Evolutionary conservation across 2,113 vertebrate species (phyloP).

Genomic region (Carettochelys insculpta): DNA sequence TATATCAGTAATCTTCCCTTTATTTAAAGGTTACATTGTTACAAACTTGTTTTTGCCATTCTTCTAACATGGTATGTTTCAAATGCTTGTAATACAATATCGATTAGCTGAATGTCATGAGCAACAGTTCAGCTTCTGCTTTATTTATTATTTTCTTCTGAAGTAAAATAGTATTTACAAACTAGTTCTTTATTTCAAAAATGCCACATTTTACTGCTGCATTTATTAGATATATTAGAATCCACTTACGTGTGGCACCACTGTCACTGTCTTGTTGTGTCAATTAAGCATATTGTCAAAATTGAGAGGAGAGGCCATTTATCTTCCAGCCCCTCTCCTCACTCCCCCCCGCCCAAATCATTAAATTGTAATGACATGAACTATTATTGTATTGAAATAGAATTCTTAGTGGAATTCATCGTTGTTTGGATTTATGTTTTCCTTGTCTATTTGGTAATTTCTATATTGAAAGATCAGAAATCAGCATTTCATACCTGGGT

Average conservation of each 20-base stretch:
- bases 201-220: neutral
- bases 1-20: slow-evolving; percentile 29
- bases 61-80: neutral
- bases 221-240: neutral
- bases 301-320: neutral
- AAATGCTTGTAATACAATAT: neutral
- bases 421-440: neutral
- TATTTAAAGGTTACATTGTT: neutral
- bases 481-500: neutral
- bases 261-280: neutral
- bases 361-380: neutral
- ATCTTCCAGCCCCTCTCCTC: neutral
- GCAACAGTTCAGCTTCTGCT: neutral
- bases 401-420: neutral
- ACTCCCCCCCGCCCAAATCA: neutral
- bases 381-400: neutral
- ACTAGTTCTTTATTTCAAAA: neutral
- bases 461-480: neutral
- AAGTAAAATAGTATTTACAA: neutral
- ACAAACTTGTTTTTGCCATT: slow-evolving; percentile 17
- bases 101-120: neutral
- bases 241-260: neutral
- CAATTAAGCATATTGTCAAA: neutral
- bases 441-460: neutral
- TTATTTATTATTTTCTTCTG: neutral